Evolutionary conservation across 2,888 invertebrate species (phyloP).

Genomic region (Cataglyphis livida): DNA sequence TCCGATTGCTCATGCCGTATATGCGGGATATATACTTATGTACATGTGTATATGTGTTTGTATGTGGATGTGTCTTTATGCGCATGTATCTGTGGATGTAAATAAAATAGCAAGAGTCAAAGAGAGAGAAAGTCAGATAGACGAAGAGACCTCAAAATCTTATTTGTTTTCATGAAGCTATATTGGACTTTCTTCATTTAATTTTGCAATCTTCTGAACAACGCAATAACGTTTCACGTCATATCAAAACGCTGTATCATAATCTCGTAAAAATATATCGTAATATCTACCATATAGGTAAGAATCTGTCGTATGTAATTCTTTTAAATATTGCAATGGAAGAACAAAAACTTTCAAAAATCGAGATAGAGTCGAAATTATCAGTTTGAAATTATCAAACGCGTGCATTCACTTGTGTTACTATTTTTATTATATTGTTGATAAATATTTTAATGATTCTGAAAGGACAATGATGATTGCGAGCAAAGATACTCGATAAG

Average conservation of each 20-base stretch:
- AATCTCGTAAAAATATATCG: slow-evolving; percentile 17
- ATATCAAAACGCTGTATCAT: background rate
- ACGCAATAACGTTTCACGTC: background rate
- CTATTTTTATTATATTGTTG: background rate
- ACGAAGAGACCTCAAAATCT: slow-evolving; percentile 29
- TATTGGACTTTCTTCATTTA: slow-evolving; percentile 34
- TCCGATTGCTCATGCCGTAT: slow-evolving; percentile 7
- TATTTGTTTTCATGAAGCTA: background rate
- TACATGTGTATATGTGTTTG: background rate
- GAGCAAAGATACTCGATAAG: background rate
- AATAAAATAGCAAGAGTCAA: background rate
- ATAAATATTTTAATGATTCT: slow-evolving; percentile 18
- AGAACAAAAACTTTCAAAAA: background rate
- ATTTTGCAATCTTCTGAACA: slow-evolving; percentile 25
- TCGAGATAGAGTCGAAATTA: background rate
- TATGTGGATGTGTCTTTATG: background rate
- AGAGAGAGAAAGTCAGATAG: background rate
- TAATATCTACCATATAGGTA: background rate
- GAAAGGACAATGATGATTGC: background rate
- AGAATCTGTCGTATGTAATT: background rate
- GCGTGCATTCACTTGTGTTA: background rate
- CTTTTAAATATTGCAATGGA: background rate
- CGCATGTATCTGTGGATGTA: background rate
- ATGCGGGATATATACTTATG: background rate
- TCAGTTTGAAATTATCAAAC: background rate